phyloP scores from a whole-genome alignment of 2,888 invertebrate genomes.

The Sphaerophoria rueppellii region DNA sequence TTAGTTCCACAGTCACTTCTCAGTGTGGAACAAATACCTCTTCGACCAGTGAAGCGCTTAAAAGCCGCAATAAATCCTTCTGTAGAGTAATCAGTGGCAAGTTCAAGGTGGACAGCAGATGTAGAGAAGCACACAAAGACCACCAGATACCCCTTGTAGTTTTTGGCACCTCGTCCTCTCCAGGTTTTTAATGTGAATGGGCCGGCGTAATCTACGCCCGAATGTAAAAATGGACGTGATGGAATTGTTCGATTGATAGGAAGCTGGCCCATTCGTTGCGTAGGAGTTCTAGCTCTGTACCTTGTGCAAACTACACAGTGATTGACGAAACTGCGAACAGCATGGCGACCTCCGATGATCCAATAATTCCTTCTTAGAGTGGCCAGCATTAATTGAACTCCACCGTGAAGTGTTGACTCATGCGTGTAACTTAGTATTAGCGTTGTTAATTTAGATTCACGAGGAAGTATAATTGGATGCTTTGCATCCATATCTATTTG shows the following conservation, averaged over 20 bases:
- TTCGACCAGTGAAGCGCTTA: conserved; percentile 43
- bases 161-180: conserved; percentile 39
- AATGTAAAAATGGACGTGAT: conserved; percentile 41
- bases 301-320: conserved; percentile 36
- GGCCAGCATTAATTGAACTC: conserved; percentile 49
- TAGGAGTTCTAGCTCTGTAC: conserved; percentile 28
- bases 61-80: conserved; percentile 57
- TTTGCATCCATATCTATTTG: conserved; percentile 45
- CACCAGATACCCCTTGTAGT: conserved; percentile 40
- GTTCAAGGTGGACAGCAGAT: conserved; percentile 48
- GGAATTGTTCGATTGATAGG: conserved; percentile 37
- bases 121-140: conserved; percentile 43
- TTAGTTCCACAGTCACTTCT: conserved; percentile 62
- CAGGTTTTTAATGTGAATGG: conserved; percentile 26
- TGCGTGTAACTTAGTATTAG: conserved; percentile 53
- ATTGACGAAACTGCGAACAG: conserved; percentile 38
- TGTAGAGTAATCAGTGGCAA: conserved; percentile 46
- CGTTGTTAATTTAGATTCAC: conserved; percentile 44
- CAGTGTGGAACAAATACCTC: conserved; percentile 46
- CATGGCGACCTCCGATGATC: conserved; percentile 46
- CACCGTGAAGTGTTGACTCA: conserved; percentile 50
- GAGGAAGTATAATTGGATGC: conserved; percentile 55
- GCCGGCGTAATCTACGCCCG: conserved; percentile 39
- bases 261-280: conserved; percentile 49
- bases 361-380: conserved; percentile 52